phyloP scores from a whole-genome alignment of 2,888 invertebrate genomes.

The Limnephilus lunatus region DNA sequence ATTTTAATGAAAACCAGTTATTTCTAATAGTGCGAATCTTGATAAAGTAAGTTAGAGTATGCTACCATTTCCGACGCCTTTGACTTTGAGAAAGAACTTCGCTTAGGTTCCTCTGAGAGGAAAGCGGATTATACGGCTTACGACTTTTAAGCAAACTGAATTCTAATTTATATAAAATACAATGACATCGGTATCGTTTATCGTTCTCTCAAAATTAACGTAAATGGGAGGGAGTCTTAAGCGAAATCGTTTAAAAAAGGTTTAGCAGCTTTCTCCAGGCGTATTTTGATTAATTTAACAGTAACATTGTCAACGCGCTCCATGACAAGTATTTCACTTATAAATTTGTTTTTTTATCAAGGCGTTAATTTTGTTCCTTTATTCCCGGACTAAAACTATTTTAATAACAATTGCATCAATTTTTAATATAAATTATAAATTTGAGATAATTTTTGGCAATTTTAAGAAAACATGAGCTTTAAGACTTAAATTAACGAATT shows the following conservation, averaged over 20 bases:
- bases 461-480: too few relatives aligned
- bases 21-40: neutral
- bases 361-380: too few relatives aligned
- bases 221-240: neutral
- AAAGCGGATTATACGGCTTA: neutral
- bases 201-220: neutral
- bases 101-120: neutral
- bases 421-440: too few relatives aligned
- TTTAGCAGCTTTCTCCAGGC: neutral
- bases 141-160: neutral
- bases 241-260: neutral
- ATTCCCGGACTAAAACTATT: too few relatives aligned
- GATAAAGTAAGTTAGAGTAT: neutral
- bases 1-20: neutral
- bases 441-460: too few relatives aligned
- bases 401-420: too few relatives aligned
- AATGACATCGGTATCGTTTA: conserved; percentile 2
- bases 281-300: neutral
- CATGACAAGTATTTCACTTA: neutral
- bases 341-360: neutral
- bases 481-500: too few relatives aligned
- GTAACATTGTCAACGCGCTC: neutral
- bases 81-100: neutral
- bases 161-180: neutral
- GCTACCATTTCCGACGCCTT: neutral